Percentiles rank a stretch among this genome's conserved stretches.
Evolutionary conservation across 2,113 vertebrate species (phyloP).

Genomic region (Falco punctatus): DNA sequence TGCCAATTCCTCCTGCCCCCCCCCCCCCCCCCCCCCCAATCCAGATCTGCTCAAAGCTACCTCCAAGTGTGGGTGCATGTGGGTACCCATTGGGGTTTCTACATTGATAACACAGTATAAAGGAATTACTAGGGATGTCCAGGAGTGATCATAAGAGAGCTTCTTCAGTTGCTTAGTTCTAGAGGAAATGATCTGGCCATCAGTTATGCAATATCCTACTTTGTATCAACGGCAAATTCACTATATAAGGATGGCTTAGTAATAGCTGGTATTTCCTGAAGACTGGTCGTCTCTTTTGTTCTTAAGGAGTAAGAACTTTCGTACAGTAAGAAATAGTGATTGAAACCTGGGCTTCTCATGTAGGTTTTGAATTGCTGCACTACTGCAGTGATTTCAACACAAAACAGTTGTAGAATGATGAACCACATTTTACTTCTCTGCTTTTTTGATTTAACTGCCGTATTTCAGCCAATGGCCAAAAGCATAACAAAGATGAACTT

Average conservation of each 20-base stretch:
- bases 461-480: not conserved
- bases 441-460: not conserved
- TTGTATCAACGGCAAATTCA: not conserved
- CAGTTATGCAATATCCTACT: not conserved
- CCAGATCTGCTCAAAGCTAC: not conserved
- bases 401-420: not conserved
- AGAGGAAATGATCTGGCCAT: not conserved
- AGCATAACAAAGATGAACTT: not conserved
- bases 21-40: not conserved
- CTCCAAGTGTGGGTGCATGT: not conserved
- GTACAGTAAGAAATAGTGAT: not conserved
- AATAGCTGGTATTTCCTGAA: not conserved
- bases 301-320: not conserved
- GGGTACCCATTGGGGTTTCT: not conserved
- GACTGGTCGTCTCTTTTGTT: not conserved
- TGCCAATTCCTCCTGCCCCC: too few species aligned
- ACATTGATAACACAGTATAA: not conserved
- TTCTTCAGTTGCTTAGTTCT: not conserved
- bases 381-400: not conserved
- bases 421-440: not conserved
- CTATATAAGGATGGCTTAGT: not conserved
- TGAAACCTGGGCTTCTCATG: not conserved
- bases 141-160: not conserved
- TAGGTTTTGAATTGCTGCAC: not conserved
- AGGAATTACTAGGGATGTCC: not conserved